Conservation (phyloP, 2,888 invertebrate genomes). For the Oligia latruncula region DNA sequence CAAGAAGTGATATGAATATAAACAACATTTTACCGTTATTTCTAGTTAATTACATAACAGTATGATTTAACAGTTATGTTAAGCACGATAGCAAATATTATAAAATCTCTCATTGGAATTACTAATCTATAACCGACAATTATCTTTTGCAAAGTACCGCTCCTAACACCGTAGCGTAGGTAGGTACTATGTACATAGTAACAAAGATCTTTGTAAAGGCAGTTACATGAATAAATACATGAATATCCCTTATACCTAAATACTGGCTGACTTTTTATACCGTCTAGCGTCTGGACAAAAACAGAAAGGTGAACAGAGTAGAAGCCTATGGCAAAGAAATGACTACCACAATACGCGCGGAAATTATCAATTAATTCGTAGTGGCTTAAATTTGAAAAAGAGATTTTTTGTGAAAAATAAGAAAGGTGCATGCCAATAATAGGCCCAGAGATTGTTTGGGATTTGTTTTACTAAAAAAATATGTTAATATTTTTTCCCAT, state of each 20-base stretch:
- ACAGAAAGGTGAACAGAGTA: not conserved
- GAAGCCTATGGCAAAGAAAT: not conserved
- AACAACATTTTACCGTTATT: conserved; percentile 28
- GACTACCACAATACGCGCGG: not conserved
- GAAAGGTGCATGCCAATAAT: too few species aligned
- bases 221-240: too few species aligned
- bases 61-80: conserved; percentile 44
- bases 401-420: not conserved
- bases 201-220: not conserved
- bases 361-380: not conserved
- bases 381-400: not conserved
- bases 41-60: conserved; percentile 55
- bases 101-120: conserved; percentile 44
- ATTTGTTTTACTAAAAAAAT: too few species aligned
- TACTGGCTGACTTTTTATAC: too few species aligned
- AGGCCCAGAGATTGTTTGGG: too few species aligned
- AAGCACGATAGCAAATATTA: conserved; percentile 22
- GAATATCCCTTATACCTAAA: not conserved
- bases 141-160: conserved; percentile 21
- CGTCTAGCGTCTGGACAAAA: too few species aligned
- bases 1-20: conserved; percentile 40
- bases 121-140: conserved; percentile 17
- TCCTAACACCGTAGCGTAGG: not conserved
- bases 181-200: not conserved
- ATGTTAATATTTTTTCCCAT: too few species aligned